Base-by-base conservation (phyloP, 2,888 invertebrate species). In the Autographa gamma region DNA sequence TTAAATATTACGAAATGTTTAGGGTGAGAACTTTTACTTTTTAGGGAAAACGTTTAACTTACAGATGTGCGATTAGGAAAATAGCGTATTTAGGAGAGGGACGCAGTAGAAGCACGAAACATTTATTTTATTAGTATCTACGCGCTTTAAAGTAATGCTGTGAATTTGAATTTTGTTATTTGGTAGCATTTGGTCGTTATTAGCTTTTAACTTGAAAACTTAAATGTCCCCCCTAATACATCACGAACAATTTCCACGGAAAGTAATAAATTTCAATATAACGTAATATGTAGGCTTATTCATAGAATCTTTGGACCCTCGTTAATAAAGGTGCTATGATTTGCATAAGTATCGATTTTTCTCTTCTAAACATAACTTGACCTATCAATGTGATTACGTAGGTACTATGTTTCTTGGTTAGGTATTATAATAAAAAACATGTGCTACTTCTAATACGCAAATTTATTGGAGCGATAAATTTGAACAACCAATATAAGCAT, bases 401-500 rank as follows among this genome's bases (percentile, higher is more conserved):
- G 25, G 1, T 25, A 25, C 25, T 25, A 25, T 25, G 25, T 25
- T 25, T 25, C 25, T 25, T 25, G 25, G 25, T 25, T 25, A 25
- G 25, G 25, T 25, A 25, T 25, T 2, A 25, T 25, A 25, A n/a
- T n/a, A n/a, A n/a, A 25, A 38, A 9, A 11, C 8, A 2, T 38
- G 0, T 2, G 38, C 11, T 11, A 11, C 11, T 11, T 38, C 59
- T 48, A 48, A 6, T 48, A n/a, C 6, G 13, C 9, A 60, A 32
- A 63, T 32, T 19, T 48, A 77, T 34, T 0, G 11, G 19, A 0
- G n/a, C 54, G 32, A 31, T 60, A 61, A 71, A 66, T 82, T 71
- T 31, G 0, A 0, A 0, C 0, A 0, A 0, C 0, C 0, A 0
- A 0, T 0, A 8, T 4, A 73, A 93, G 93, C 94, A 95, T 94